These are phyloP conservation scores for Ochotona princeps DNA, from an alignment of 2,113 vertebrate genomes.

Conservation along the genomic window DNA sequence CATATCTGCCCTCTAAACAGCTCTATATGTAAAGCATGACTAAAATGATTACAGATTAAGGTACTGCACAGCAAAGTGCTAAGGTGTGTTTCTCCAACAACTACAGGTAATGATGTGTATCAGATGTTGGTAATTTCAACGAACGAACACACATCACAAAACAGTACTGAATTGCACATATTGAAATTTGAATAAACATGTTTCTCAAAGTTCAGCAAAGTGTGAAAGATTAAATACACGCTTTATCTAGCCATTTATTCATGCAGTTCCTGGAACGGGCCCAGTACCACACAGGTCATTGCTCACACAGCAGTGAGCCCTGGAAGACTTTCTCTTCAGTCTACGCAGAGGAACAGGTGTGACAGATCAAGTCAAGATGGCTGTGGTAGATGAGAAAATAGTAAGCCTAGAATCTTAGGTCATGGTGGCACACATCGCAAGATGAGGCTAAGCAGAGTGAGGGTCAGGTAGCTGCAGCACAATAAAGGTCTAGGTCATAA, in stretches of 20 bases:
- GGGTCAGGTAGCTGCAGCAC: background rate
- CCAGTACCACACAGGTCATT: background rate
- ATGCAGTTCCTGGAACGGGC: background rate
- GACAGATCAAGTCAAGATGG: background rate
- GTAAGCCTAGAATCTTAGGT: background rate
- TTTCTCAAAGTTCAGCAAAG: background rate
- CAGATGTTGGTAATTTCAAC: background rate
- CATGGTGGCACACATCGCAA: background rate
- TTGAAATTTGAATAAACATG: background rate
- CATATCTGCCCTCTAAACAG: background rate
- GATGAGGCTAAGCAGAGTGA: background rate
- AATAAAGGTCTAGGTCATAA: background rate
- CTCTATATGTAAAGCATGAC: background rate
- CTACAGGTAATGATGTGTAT: background rate
- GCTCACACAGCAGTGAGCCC: background rate
- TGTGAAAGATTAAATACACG: background rate
- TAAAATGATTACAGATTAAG: slow-evolving; percentile 26
- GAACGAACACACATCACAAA: background rate
- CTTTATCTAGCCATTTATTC: background rate
- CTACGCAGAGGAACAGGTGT: background rate
- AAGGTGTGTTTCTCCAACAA: background rate
- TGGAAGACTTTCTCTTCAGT: background rate
- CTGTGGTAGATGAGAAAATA: background rate
- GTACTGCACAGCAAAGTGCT: background rate
- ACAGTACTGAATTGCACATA: background rate